Percentiles rank a stretch among this genome's conserved stretches.
phyloP scores from a whole-genome alignment of 2,113 vertebrate species.

The Rhipidura dahli region DNA sequence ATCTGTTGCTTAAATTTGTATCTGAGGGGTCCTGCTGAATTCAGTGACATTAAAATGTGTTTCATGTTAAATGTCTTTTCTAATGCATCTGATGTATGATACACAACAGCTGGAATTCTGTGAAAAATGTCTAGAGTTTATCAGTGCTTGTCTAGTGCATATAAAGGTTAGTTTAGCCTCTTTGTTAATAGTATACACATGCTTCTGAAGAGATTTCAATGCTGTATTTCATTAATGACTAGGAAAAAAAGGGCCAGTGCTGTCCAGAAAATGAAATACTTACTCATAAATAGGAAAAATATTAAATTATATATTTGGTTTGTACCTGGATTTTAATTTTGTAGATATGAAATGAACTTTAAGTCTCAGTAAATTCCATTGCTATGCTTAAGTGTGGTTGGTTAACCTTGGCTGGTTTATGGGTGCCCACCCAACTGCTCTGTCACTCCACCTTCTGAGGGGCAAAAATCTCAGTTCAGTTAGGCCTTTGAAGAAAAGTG shows the following conservation, averaged over 20 bases:
- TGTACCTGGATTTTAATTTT: neutral
- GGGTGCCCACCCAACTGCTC: neutral
- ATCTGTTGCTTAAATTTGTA: neutral
- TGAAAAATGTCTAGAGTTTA: neutral
- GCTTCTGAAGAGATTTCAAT: neutral
- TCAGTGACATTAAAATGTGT: neutral
- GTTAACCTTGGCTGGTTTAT: neutral
- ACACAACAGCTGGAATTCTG: neutral
- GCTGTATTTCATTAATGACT: neutral
- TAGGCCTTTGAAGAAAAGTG: neutral
- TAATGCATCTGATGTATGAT: neutral
- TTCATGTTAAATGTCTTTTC: neutral
- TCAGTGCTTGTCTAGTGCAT: neutral
- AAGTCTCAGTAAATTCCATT: neutral
- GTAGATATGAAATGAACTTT: neutral
- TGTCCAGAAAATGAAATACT: neutral
- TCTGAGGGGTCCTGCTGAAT: neutral
- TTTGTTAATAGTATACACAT: neutral
- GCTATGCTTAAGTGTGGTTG: neutral
- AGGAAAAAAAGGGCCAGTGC: neutral
- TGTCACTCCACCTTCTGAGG: neutral
- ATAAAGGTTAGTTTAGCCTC: neutral
- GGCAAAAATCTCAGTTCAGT: neutral
- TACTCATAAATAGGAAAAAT: neutral
- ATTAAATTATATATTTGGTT: neutral